Evolutionary conservation across 2,797 vertebrate genomes (phyloP), one percentile per base, ranked within the genome.

Genomic region (Lithobates sylvaticus): DNA sequence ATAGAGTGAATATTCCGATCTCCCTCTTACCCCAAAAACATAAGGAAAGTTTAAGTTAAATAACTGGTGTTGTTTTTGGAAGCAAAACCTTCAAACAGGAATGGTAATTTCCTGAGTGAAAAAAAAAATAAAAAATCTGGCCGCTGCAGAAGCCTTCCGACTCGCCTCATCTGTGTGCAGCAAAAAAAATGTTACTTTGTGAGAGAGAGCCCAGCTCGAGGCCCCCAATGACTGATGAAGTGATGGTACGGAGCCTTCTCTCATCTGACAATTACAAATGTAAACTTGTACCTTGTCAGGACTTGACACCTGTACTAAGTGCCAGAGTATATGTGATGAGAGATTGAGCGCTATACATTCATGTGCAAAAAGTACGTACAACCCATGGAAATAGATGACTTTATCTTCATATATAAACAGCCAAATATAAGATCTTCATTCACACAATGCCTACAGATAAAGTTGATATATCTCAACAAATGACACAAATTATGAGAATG

Each of bases 101-200:
- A 87, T n/a, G 39, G 68, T 36, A 72, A 87, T 83, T 87, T 87
- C 85, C 85, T 74, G 74, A 82, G 42, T 67, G 32, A 29, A 78
- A 77, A 44, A 86, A 73, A 13, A 32, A 32, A 3, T 1, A 44
- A 86, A 73, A 34, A 16, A 26, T 34, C 58, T 83, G 74, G 32
- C 69, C 23, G 36, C 39, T 73, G 16, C 26, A 69, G 76, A 34
- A 15, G 27, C 54, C 54, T 23, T 16, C 3, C 29, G 3, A 72
- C 10, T 65, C 32, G 18, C 76, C 18, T 58, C 50, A 61, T 65
- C 21, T 54, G 27, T 12, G 42, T 13, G 2, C 42, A 15, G 12
- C 23, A 65, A 26, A 65, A 65, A 32, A 32, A 32, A 32, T 4
- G 0, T 61, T 47, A 47, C 44, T 61, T 61, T 61, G 21, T 4